These are phyloP conservation scores for Netelia virgata DNA, from an alignment of 2,888 invertebrate genomes.

Conservation along the genomic window DNA sequence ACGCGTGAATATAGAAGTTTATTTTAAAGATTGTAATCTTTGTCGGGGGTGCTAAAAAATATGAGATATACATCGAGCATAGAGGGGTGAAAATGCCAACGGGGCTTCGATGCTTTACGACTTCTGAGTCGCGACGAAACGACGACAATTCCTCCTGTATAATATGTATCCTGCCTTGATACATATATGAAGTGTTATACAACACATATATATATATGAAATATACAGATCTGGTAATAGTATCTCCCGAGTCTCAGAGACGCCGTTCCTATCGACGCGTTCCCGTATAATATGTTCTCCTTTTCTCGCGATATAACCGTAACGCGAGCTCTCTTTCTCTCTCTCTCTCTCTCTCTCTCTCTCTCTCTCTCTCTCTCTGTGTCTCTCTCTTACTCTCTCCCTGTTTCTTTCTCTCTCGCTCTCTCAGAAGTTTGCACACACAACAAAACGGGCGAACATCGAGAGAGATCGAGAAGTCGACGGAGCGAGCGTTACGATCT, in stretches of 20 bases:
- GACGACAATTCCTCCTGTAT: constrained; percentile 55
- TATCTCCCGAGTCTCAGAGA: constrained; percentile 41
- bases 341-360: neutral
- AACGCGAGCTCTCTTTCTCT: constrained; percentile 16
- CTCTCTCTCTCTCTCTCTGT: neutral
- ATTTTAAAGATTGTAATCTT: constrained; percentile 7
- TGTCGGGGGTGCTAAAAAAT: constrained; percentile 27
- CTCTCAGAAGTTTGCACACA: neutral
- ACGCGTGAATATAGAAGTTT: neutral
- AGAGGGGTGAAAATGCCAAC: constrained; percentile 7
- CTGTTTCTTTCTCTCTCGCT: neutral
- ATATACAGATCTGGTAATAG: constrained; percentile 36
- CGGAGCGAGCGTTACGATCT: constrained; percentile 69
- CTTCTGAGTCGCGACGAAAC: constrained; percentile 62
- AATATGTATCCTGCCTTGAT: constrained; percentile 42
- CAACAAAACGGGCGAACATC: neutral
- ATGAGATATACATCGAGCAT: constrained; percentile 5
- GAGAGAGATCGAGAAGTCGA: constrained; percentile 60
- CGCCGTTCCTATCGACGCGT: constrained; percentile 55
- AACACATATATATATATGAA: constrained; percentile 9
- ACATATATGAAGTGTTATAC: neutral
- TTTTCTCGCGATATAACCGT: constrained; percentile 60
- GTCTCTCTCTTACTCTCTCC: neutral
- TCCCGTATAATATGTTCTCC: constrained; percentile 48
- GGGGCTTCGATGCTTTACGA: constrained; percentile 61